Evolutionary conservation across 2,888 invertebrate species (phyloP).

Genomic region (Cheilosia variabilis): DNA sequence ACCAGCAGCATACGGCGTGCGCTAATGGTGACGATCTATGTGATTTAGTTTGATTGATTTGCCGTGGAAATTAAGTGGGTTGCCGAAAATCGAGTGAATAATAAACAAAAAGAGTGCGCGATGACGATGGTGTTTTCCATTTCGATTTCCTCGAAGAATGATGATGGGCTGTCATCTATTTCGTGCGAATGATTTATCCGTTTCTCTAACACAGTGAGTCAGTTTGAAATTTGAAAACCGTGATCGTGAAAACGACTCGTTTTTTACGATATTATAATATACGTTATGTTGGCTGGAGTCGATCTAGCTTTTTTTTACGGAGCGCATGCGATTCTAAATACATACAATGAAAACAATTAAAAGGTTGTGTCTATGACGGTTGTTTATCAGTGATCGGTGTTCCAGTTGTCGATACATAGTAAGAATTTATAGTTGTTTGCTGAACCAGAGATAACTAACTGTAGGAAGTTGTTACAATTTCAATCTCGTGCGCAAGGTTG

Average conservation of each 20-base stretch:
- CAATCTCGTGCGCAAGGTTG: slow-evolving; percentile 20
- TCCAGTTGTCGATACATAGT: slow-evolving; percentile 4
- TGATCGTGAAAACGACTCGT: slow-evolving; percentile 2
- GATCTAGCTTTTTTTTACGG: background rate
- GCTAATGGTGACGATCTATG: slow-evolving; percentile 18
- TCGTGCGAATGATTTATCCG: slow-evolving; percentile 25
- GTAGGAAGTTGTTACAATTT: slow-evolving; percentile 48
- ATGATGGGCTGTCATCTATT: background rate
- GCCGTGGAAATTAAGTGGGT: slow-evolving; percentile 44
- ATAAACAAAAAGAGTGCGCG: slow-evolving; percentile 8
- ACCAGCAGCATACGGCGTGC: background rate
- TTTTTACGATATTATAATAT: background rate
- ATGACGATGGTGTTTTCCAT: slow-evolving; percentile 5
- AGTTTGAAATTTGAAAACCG: slow-evolving; percentile 13
- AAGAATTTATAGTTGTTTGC: slow-evolving; percentile 12
- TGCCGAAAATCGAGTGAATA: slow-evolving; percentile 35
- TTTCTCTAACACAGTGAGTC: background rate
- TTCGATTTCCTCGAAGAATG: slow-evolving; percentile 13
- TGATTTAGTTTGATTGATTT: slow-evolving; percentile 59
- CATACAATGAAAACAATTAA: slow-evolving; percentile 38
- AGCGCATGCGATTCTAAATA: background rate
- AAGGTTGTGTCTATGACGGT: slow-evolving; percentile 19
- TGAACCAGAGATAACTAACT: slow-evolving; percentile 40
- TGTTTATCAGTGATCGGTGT: slow-evolving; percentile 18
- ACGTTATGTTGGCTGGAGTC: background rate